phyloP scores from a whole-genome alignment of 2,113 vertebrate species.

The Trichechus manatus region DNA sequence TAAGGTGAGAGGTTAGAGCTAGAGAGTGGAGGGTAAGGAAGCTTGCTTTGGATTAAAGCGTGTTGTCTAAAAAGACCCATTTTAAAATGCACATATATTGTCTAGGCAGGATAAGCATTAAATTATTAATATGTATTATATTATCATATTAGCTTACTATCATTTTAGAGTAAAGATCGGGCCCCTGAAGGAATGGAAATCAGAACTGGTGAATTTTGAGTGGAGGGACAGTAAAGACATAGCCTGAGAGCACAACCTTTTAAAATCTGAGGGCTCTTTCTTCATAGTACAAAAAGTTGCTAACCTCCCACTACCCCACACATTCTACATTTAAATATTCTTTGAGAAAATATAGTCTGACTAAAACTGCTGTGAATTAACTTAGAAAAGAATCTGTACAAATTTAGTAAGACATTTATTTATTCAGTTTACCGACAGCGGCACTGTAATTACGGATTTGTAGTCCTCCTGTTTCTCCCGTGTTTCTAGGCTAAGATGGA shows the following conservation, averaged over 20 bases:
- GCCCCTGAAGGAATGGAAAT: conserved; percentile 71
- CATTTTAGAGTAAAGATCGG: conserved; percentile 62
- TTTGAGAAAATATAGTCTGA: neutral
- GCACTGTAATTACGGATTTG: accelerated
- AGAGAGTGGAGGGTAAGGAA: conserved; percentile 39
- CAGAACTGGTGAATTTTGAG: conserved; percentile 39
- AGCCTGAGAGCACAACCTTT: neutral
- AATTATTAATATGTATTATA: conserved; percentile 71
- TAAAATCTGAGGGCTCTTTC: neutral
- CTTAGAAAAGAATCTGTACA: neutral
- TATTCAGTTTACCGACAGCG: neutral
- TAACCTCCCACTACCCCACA: neutral
- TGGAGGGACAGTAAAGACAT: conserved; percentile 9
- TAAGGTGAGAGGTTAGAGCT: conserved; percentile 42
- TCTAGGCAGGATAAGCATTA: conserved; percentile 65
- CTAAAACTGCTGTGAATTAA: conserved; percentile 6
- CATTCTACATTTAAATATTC: neutral
- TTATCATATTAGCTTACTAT: conserved; percentile 75
- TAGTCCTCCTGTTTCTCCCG: neutral
- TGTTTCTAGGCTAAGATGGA: neutral
- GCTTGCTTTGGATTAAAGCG: conserved; percentile 62
- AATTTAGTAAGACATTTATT: neutral
- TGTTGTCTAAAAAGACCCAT: conserved; percentile 65
- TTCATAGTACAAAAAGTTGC: neutral
- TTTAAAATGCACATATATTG: conserved; percentile 81